phyloP scores from a whole-genome alignment of 1,140 invertebrate genomes.

The Batillaria attramentaria region DNA sequence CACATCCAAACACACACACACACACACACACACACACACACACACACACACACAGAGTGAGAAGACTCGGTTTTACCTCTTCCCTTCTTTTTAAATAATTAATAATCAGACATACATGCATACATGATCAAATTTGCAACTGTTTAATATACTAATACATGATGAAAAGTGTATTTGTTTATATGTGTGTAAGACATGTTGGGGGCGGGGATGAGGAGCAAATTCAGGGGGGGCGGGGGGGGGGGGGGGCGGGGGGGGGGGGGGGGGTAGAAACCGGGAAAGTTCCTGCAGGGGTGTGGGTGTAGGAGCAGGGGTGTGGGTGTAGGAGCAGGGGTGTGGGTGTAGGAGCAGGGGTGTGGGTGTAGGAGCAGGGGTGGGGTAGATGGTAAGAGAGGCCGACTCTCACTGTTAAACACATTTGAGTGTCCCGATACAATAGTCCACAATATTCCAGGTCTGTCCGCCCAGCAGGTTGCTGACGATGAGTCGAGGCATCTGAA shows the following conservation, averaged over 20 bases:
- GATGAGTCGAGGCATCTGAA: constrained; percentile 6
- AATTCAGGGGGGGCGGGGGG: not conserved
- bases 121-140: not conserved
- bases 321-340: not conserved
- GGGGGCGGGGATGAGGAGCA: too few relatives aligned
- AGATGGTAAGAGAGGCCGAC: not conserved
- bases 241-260: not conserved
- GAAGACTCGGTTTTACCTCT: too few relatives aligned
- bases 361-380: not conserved
- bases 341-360: not conserved
- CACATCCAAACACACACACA: too few relatives aligned
- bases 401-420: not conserved
- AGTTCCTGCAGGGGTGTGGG: not conserved
- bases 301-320: too few relatives aligned
- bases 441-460: constrained; percentile 10
- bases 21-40: constrained; percentile 12
- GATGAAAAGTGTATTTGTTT: too few relatives aligned
- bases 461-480: not conserved
- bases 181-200: not conserved
- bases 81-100: not conserved
- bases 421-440: constrained; percentile 10
- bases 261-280: not conserved
- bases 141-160: not conserved
- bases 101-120: constrained; percentile 6
- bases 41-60: not conserved